Base-by-base conservation (phyloP, 2,113 vertebrate genomes). In the Furnarius figulus region DNA sequence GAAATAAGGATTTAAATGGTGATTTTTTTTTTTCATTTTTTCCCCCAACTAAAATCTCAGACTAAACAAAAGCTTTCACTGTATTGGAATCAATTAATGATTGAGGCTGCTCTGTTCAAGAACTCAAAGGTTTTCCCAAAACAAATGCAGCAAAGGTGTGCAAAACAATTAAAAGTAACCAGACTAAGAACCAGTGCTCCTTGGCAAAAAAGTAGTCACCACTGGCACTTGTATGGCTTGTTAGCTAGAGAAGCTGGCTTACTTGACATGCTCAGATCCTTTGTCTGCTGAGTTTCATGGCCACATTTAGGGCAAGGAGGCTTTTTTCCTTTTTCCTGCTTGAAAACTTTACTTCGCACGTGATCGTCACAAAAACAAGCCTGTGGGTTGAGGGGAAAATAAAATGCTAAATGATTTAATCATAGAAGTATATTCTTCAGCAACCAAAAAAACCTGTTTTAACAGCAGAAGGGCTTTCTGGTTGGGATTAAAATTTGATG, bases 181-280 rank as follows among this genome's bases (percentile, higher is more conserved):
- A 37, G 93, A 84, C n/a, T n/a, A n/a, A n/a, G n/a, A n/a, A n/a
- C n/a, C 52, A 35, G 23, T 33, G 27, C 44, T 72, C 40, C 47
- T 49, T 31, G 14, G 72, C 35, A 93, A 87, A 58, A 92, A 74
- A 80, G 42, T 4, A 39, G 50, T 19, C 46, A 53, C 23, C 27
- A 25, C 3, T 50, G 14, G 47, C 79, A 56, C 12, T 46, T 46
- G 21, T 23, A 47, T 7, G 14, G 68, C 46, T 79, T 44, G 27
- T 61, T 77, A 87, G 80, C 50, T 71, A 84, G 28, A 53, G 44
- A 90, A 80, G 39, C 7, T 58, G 83, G 31, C 99, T 99, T 98
- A 99, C 99, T 99, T 95, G 99, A 99, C 99, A 99, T 99, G 99
- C 99, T 99, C 78, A 99, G 98, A 80, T 99, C 99, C 97, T 99